Conservation (phyloP, 2,797 vertebrate species). For the Parambassis ranga region DNA sequence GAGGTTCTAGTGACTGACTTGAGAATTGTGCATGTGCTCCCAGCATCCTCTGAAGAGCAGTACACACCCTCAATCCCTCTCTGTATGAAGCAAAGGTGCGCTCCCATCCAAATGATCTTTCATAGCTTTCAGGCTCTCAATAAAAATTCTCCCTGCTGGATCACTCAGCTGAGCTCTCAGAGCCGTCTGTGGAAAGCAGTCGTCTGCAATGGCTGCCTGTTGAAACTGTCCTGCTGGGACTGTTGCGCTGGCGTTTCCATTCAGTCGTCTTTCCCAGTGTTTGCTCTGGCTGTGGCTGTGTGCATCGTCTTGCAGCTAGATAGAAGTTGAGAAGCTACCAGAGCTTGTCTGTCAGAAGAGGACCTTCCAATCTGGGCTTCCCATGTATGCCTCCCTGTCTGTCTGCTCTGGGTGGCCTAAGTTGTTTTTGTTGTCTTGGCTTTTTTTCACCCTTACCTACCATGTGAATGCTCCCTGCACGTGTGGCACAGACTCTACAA, state of each 20-base stretch:
- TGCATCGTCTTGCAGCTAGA: conserved; percentile 31
- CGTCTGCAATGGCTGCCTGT: conserved; percentile 13
- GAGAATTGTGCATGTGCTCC: conserved; percentile 18
- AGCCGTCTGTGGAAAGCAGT: conserved; percentile 39
- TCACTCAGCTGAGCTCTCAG: conserved; percentile 27
- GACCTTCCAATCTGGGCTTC: conserved; percentile 18
- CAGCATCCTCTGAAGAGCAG: background rate
- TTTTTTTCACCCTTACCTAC: background rate
- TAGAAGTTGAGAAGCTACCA: conserved; percentile 47
- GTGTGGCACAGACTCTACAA: background rate
- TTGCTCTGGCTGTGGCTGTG: conserved; percentile 56
- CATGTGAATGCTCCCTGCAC: conserved; percentile 10
- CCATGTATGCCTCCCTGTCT: background rate
- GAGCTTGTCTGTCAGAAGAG: conserved; percentile 23
- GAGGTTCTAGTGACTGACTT: conserved; percentile 30
- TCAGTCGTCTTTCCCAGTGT: conserved; percentile 44
- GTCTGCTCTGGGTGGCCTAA: conserved; percentile 46
- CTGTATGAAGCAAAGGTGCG: background rate
- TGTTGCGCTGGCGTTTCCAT: conserved; percentile 51
- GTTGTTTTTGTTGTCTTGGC: conserved; percentile 21
- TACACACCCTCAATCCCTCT: background rate
- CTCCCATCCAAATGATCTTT: conserved; percentile 10
- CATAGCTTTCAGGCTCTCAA: conserved; percentile 33
- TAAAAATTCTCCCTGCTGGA: conserved; percentile 2
- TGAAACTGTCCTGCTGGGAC: conserved; percentile 38